Evolutionary conservation across 2,113 vertebrate genomes (phyloP).

Genomic region (Pontoporia blainvillei): DNA sequence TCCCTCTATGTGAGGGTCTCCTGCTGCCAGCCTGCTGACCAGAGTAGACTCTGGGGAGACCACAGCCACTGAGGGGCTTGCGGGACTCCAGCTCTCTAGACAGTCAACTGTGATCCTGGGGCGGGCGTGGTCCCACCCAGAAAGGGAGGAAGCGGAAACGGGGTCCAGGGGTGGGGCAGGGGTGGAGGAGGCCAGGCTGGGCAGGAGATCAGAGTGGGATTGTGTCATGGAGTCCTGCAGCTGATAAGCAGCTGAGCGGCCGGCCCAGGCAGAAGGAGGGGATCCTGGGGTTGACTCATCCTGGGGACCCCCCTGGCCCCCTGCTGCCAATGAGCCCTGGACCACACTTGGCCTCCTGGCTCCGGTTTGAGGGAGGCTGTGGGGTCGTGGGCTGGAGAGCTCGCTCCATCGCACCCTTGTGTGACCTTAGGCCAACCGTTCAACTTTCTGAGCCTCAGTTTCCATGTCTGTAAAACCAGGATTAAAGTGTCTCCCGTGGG

Average conservation of each 20-base stretch:
- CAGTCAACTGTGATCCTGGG: background rate
- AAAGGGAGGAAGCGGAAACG: constrained; percentile 55
- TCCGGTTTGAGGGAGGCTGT: background rate
- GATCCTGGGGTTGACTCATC: background rate
- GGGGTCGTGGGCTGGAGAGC: background rate
- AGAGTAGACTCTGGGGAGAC: background rate
- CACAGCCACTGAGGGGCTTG: background rate
- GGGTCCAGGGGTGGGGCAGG: constrained; percentile 48
- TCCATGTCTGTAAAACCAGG: background rate
- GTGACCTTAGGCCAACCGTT: background rate
- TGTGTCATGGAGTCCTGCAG: constrained; percentile 48
- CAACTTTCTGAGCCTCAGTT: background rate
- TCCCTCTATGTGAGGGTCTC: background rate
- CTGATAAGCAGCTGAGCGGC: constrained; percentile 49
- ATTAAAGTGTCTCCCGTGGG: background rate
- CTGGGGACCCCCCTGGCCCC: background rate
- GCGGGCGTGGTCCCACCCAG: background rate
- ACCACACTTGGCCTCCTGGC: background rate
- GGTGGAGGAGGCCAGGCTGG: constrained; percentile 26
- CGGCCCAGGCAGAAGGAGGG: background rate
- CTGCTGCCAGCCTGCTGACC: background rate
- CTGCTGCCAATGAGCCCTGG: background rate
- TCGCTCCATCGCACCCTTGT: background rate
- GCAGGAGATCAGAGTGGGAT: constrained; percentile 64
- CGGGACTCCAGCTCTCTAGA: background rate